These are phyloP conservation scores for Oscheius sp. DNA, from an alignment of 2,888 invertebrate species.

Conservation along the genomic window DNA sequence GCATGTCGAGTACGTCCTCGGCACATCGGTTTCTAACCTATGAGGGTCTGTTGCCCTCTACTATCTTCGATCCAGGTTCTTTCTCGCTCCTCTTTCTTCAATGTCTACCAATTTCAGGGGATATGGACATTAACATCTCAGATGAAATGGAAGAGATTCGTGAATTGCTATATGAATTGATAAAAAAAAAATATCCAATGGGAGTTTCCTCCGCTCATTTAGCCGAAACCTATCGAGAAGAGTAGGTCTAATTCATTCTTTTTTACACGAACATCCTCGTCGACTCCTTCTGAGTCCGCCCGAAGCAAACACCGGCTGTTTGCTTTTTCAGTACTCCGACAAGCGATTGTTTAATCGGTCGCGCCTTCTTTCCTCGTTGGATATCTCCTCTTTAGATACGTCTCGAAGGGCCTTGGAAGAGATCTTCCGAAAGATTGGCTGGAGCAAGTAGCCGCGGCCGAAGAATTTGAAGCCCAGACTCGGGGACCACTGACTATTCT, in stretches of 20 bases:
- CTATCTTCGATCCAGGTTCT: slow-evolving; percentile 50
- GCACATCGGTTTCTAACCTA: slow-evolving; percentile 31
- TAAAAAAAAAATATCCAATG: slow-evolving; percentile 57
- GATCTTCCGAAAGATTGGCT: slow-evolving; percentile 57
- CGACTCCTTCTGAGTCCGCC: background rate
- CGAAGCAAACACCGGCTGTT: background rate
- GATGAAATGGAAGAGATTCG: slow-evolving; percentile 64
- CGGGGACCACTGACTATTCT: slow-evolving; percentile 58
- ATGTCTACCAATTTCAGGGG: slow-evolving; percentile 32
- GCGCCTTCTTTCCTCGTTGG: no score
- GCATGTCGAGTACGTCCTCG: slow-evolving; percentile 25
- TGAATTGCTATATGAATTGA: slow-evolving; percentile 57
- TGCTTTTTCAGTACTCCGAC: background rate
- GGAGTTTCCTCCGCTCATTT: slow-evolving; percentile 56
- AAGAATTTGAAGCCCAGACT: slow-evolving; percentile 58
- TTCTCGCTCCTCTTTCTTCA: background rate
- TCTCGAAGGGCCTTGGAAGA: slow-evolving; percentile 49
- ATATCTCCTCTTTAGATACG: slow-evolving; percentile 51
- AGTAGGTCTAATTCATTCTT: slow-evolving; percentile 43
- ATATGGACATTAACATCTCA: slow-evolving; percentile 57
- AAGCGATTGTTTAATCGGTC: slow-evolving; percentile 17
- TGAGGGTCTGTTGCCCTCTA: slow-evolving; percentile 51
- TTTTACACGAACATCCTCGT: no score
- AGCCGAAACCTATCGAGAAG: slow-evolving; percentile 56
- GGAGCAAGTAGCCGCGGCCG: slow-evolving; percentile 58